Evolutionary conservation across 2,888 invertebrate species (phyloP), one percentile per base, ranked within the genome.

Genomic region (Perizoma affinitatum): DNA sequence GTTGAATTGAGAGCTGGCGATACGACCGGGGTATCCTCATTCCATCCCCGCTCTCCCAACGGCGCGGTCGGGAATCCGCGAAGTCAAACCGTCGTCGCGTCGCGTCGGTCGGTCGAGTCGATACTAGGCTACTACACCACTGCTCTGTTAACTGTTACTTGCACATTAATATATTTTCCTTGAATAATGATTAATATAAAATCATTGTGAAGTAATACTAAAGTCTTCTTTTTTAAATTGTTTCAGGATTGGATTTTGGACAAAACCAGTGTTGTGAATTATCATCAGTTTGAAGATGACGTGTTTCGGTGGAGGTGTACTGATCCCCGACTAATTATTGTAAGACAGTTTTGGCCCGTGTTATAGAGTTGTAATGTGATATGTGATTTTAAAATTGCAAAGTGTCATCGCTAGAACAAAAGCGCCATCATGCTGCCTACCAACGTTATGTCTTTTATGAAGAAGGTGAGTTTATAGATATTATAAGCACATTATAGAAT

Each of bases 371-470:
- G 65, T 61, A 54, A 69, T 75, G 67, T 78, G 82, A 75, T 70
- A 66, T 72, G 82, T 81, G 79, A 82, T 79, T 75, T 80, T 83
- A 80, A 84, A 80, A 77, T 76, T 72, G 78, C 72, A 72, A 71
- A 79, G 82, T 79, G 77, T 61, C 71, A 73, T 68, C 65, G 51
- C 57, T 61, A 71, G 68, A 74, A 71, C 67, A 82, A 79, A 22
- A 76, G 69, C 81, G 79, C 76, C 93, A 94, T 92, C 93, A 97
- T 97, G 97, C 94, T 97, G 94, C 97, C 97, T 70, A 96, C 96
- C 75, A 97, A 97, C 90, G 96, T 97, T 81, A 96, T 97, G 96
- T 97, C 97, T 76, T 97, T 97, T 90, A 96, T 97, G 96, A 97
- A 97, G 90, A 97, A 97, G 96, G 97, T 97, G 84, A 94, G 95